Conservation (phyloP, 92 coral and sea anemone species). For the Zoanthus sansibaricus region DNA sequence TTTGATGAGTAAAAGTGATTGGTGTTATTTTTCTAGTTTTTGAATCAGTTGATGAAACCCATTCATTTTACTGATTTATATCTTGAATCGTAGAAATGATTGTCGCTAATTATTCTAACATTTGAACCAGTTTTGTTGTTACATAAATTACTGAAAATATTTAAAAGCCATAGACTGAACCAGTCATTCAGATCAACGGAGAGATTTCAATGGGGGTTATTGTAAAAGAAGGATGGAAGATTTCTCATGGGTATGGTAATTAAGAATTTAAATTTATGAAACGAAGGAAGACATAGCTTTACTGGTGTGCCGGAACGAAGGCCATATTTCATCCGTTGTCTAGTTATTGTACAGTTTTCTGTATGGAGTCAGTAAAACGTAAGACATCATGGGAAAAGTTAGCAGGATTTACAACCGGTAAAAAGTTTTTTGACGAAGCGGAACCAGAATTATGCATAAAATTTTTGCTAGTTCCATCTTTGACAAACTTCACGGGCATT, state of each 20-base stretch:
- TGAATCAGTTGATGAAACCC: too few relatives aligned
- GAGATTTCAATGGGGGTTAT: background rate
- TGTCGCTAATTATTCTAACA: too few relatives aligned
- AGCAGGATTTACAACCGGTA: conserved; percentile 35
- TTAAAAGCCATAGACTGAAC: background rate
- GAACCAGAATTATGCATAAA: conserved; percentile 83
- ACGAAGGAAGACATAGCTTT: background rate
- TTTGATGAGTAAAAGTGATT: too few relatives aligned
- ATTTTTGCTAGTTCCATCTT: conserved; percentile 70
- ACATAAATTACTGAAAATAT: too few relatives aligned
- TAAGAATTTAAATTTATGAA: background rate
- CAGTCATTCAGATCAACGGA: background rate
- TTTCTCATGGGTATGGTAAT: background rate
- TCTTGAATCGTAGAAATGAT: too few relatives aligned
- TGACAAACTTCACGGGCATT: conserved; percentile 77
- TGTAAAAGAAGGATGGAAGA: background rate
- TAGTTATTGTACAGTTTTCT: background rate
- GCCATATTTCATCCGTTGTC: background rate
- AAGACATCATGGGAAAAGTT: conserved; percentile 45
- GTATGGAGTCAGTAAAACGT: background rate
- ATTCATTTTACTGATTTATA: too few relatives aligned
- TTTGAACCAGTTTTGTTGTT: too few relatives aligned
- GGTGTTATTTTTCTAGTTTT: too few relatives aligned
- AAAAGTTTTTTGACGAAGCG: conserved; percentile 57
- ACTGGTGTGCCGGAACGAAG: background rate